Base-by-base conservation (phyloP, 2,113 vertebrate species). In the Hipposideros armiger region DNA sequence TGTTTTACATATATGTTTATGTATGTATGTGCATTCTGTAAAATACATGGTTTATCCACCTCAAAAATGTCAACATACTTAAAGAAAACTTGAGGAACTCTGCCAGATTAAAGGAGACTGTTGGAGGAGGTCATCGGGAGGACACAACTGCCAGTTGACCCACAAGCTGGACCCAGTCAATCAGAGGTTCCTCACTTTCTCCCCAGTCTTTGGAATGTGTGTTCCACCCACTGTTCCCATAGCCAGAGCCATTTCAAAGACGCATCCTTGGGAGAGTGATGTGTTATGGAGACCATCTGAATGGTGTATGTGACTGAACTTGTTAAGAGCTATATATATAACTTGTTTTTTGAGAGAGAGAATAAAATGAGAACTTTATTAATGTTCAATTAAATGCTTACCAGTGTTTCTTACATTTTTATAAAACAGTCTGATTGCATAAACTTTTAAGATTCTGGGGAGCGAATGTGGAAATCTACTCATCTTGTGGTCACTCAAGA, bases 51-150 rank as follows among this genome's bases (percentile, higher is more conserved):
- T 52, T 78, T 47, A 81, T 81, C 67, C 17, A 32, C 70, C 73
- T 84, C 20, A 86, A 80, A 93, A 91, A 87, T 70, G 3, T 87
- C 69, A 77, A 60, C 40, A 58, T 85, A 86, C 20, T 73, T 73
- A 76, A 87, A 26, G 19, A 47, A 50, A 58, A 10, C 5, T 40
- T 30, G 9, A 66, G 42, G 50, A 60, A 50, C 7, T 74, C 50
- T 87, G 82, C 47, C 50, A 82, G 10, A 69, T 45, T 52, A 67
- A 87, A 36, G 42, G n/a, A 87, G 19, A 87, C 1, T 4, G 56
- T 76, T 62, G 30, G 42, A 62, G 14, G 56, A 88, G 10, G 56
- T 88, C 42, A 76, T 50, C n/a, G 26, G 62, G 42, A 88, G 42
- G 58, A 64, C 26, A 42, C 62, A 30, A 60, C 22, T 1, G 2